Percentiles rank a stretch among this genome's conserved stretches.
phyloP scores from a whole-genome alignment of 2,113 vertebrate species.

The Xenopus borealis region DNA sequence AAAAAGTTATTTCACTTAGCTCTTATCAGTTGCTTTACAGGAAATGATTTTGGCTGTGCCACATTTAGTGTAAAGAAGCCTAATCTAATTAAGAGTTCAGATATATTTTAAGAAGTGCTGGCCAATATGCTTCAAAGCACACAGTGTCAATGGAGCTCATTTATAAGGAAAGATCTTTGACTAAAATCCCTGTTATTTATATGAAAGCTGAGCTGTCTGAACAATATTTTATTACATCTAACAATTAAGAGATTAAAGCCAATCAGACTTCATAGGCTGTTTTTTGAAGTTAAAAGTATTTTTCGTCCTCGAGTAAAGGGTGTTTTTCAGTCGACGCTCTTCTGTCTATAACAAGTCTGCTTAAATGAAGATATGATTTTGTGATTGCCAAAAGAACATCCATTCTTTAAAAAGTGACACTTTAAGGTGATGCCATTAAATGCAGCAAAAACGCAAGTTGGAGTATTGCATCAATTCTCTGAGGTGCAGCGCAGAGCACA shows the following conservation, averaged over 20 bases:
- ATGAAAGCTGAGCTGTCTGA: slow-evolving; percentile 19
- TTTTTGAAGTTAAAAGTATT: background rate
- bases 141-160: slow-evolving; percentile 19
- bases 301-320: too few species aligned
- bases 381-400: too few species aligned
- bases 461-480: too few species aligned
- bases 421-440: too few species aligned
- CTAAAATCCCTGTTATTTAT: slow-evolving; percentile 14
- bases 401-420: too few species aligned
- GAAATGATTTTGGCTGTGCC: slow-evolving; percentile 29
- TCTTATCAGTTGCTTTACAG: slow-evolving; percentile 28
- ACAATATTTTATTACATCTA: slow-evolving; percentile 32
- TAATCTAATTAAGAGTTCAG: slow-evolving; percentile 28
- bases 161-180: slow-evolving; percentile 21
- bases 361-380: too few species aligned
- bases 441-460: too few species aligned
- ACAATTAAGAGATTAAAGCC: slow-evolving; percentile 29
- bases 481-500: too few species aligned
- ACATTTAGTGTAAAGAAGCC: slow-evolving; percentile 15
- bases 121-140: slow-evolving; percentile 39
- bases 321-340: too few species aligned
- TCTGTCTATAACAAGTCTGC: too few species aligned
- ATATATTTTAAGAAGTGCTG: slow-evolving; percentile 31
- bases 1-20: slow-evolving; percentile 8
- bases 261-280: slow-evolving; percentile 13